Percentiles rank a stretch among this genome's conserved stretches.
Evolutionary conservation across 37 sponge, comb jelly and placozoan species (phyloP).

Genomic region (Petrosia ficiformis): DNA sequence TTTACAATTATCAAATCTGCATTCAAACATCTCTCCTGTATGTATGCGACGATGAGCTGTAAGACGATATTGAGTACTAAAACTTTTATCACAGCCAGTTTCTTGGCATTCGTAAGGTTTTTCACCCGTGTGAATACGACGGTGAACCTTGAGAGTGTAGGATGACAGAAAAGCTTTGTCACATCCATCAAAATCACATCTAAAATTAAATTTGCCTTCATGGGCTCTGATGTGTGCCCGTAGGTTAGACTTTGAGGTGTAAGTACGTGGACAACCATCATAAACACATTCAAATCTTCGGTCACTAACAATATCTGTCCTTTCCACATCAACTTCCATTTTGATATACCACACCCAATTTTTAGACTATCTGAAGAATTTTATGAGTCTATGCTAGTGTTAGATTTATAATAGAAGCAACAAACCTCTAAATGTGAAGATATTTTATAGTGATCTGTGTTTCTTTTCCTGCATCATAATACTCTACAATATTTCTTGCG

Average conservation of each 20-base stretch:
- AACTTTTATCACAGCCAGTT: constrained; percentile 65
- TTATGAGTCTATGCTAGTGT: no score
- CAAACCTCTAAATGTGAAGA: no score
- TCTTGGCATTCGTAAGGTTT: constrained; percentile 70
- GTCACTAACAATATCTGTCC: no score
- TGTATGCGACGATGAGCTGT: constrained; percentile 80
- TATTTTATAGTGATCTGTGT: no score
- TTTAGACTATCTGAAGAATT: no score
- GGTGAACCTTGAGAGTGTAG: constrained; percentile 78
- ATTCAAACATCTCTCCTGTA: constrained; percentile 83
- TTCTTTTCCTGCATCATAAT: no score
- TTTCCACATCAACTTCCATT: no score
- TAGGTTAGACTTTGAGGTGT: constrained; percentile 68
- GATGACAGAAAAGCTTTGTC: constrained; percentile 84
- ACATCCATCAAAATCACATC: constrained; percentile 69
- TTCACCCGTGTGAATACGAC: constrained; percentile 83
- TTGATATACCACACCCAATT: no score
- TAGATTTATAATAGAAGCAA: no score
- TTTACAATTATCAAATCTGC: constrained; percentile 49
- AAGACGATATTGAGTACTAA: constrained; percentile 79
- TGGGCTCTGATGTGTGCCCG: constrained; percentile 79
- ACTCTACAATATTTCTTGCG: no score
- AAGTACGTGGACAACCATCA: constrained; percentile 72
- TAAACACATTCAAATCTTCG: constrained; percentile 63
- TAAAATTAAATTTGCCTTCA: constrained; percentile 58